Conservation (phyloP, 1,140 invertebrate species). For the Trichomalopsis sarcophagae region DNA sequence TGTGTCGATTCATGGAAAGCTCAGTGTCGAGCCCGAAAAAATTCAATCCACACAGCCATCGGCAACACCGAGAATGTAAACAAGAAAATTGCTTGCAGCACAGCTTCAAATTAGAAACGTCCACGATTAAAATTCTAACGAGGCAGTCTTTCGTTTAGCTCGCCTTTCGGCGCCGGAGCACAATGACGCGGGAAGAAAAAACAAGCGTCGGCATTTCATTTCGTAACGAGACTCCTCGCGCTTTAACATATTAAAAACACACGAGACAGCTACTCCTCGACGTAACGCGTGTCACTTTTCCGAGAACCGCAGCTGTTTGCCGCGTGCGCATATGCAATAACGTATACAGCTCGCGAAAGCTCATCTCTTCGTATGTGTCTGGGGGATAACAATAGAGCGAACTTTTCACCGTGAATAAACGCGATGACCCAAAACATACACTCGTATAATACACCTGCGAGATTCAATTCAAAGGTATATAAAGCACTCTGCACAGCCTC, state of each 20-base stretch:
- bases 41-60: not conserved
- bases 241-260: conserved; percentile 9
- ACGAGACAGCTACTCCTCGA: not conserved
- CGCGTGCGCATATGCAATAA: too few species aligned
- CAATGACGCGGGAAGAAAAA: not conserved
- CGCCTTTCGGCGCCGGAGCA: not conserved
- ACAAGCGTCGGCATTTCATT: conserved; percentile 14
- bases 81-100: not conserved
- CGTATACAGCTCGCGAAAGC: too few species aligned
- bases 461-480: not conserved
- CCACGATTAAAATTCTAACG: not conserved
- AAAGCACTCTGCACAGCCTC: not conserved
- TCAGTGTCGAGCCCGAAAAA: not conserved
- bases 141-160: not conserved
- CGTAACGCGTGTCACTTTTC: not conserved
- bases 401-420: not conserved
- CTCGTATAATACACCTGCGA: too few species aligned
- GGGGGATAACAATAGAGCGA: too few species aligned
- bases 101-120: conserved; percentile 7
- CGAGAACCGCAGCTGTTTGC: too few species aligned
- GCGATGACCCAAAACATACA: too few species aligned
- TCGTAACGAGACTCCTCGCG: not conserved
- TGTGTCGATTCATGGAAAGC: too few species aligned
- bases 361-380: too few species aligned
- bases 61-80: not conserved